Percentiles rank a stretch among this genome's conserved stretches.
Evolutionary conservation across 2,797 vertebrate genomes (phyloP).

Genomic region (Geotria australis): DNA sequence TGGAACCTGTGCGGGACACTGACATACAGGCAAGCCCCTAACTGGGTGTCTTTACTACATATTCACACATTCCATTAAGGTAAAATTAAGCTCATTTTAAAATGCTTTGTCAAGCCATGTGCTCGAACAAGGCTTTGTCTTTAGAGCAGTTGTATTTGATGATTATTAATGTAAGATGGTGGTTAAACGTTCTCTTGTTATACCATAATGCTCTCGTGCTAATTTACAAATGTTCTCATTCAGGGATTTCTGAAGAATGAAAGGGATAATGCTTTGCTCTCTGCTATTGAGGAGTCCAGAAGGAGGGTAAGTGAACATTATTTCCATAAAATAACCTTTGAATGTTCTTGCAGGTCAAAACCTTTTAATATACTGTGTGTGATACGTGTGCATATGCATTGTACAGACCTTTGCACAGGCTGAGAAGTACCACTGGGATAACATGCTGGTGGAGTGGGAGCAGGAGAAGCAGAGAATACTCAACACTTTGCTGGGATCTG

Average conservation of each 20-base stretch:
- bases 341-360: too few species aligned
- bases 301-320: conserved; percentile 36
- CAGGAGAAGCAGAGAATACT: conserved; percentile 90
- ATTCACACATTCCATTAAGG: too few species aligned
- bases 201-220: too few species aligned
- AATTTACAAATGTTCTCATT: conserved; percentile 1
- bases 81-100: too few species aligned
- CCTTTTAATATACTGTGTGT: too few species aligned
- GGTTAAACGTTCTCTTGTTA: too few species aligned
- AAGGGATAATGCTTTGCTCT: conserved; percentile 79
- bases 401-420: conserved; percentile 70
- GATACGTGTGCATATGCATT: not conserved
- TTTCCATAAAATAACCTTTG: too few species aligned
- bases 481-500: conserved; percentile 69
- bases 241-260: conserved; percentile 95
- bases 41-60: too few species aligned
- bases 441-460: conserved; percentile 96
- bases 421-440: conserved; percentile 84
- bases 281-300: conserved; percentile 82
- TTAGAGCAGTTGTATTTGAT: too few species aligned
- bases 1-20: conserved; percentile 89
- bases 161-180: too few species aligned
- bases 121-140: too few species aligned
- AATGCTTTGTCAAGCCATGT: too few species aligned
- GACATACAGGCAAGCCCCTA: conserved; percentile 54